Base-by-base conservation (phyloP, 2,113 vertebrate genomes). In the Thinocorus orbignyianus region DNA sequence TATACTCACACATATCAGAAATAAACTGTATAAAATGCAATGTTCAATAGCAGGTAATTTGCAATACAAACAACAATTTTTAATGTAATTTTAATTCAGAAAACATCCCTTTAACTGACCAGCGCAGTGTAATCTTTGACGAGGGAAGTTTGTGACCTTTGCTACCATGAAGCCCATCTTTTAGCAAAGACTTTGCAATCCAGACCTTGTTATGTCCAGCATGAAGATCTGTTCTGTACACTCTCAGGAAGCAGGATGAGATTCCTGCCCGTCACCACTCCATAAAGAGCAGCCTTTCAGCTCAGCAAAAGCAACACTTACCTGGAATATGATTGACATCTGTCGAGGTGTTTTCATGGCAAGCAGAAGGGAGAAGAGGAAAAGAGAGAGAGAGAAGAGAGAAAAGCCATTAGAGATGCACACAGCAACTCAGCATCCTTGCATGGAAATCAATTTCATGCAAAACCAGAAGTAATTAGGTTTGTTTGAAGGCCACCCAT, bases 251-350 rank as follows among this genome's bases (percentile, higher is more conserved):
- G 55, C 17, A 49, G 51, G n/a, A 48, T 54, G 39, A 89, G 31
- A 80, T 37, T 82, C 77, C 58, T 84, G 41, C 31, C 73, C 92
- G 78, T 28, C 64, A 77, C 8, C 64, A 64, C 44, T 83, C 61
- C 68, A 76, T 61, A 41, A 83, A 77, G 48, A 35, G 30, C n/a
- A 92, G 52, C 33, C 24, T 90, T 93, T 84, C 96, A 95, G 65
- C 60, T 95, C 73, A 72, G 64, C 84, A 96, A 91, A 97, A 61
- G 78, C 94, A 91, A 96, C 92, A 99, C 99, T 99, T 98, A 99
- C 99, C 99, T 99, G 99, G 99, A 98, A 98, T 98, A 98, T 97
- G 98, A 97, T 89, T 98, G 98, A 98, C 98, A 98, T 99, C 99
- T 99, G 98, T 92, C 35, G 97, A 98, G 96, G 98, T 98, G 96